phyloP scores from a whole-genome alignment of 2,797 vertebrate genomes.

The Acrossocheilus fasciatus region DNA sequence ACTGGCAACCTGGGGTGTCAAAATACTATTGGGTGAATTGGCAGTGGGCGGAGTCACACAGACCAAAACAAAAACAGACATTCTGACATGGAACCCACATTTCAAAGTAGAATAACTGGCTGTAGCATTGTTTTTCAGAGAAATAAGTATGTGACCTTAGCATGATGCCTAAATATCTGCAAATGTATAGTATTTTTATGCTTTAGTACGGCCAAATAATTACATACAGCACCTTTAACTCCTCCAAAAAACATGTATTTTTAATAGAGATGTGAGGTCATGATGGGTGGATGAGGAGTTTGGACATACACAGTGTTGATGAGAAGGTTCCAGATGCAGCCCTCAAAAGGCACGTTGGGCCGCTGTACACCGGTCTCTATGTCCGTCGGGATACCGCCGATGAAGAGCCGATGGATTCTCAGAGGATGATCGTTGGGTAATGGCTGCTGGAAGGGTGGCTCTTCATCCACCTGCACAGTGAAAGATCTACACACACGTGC shows the following conservation, averaged over 20 bases:
- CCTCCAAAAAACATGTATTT: background rate
- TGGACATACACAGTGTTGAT: slow-evolving; percentile 88
- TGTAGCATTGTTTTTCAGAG: background rate
- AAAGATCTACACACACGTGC: slow-evolving; percentile 77
- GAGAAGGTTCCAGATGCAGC: slow-evolving; percentile 97
- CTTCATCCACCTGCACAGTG: slow-evolving; percentile 92
- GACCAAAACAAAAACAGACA: background rate
- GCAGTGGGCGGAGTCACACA: background rate
- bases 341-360: slow-evolving; percentile 87
- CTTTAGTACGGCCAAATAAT: background rate
- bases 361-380: slow-evolving; percentile 83
- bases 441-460: slow-evolving; percentile 81
- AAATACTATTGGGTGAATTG: background rate
- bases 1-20: background rate
- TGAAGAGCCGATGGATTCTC: slow-evolving; percentile 85
- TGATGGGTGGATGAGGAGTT: too few species aligned
- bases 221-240: background rate
- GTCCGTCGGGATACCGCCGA: slow-evolving; percentile 86
- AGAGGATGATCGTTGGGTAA: slow-evolving; percentile 85
- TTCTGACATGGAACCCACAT: background rate
- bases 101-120: background rate
- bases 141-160: background rate
- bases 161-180: background rate
- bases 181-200: background rate
- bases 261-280: background rate